Evolutionary conservation across 2,113 vertebrate species (phyloP), one percentile per base, ranked within the genome.

Genomic region (Hymenochirus boettgeri): DNA sequence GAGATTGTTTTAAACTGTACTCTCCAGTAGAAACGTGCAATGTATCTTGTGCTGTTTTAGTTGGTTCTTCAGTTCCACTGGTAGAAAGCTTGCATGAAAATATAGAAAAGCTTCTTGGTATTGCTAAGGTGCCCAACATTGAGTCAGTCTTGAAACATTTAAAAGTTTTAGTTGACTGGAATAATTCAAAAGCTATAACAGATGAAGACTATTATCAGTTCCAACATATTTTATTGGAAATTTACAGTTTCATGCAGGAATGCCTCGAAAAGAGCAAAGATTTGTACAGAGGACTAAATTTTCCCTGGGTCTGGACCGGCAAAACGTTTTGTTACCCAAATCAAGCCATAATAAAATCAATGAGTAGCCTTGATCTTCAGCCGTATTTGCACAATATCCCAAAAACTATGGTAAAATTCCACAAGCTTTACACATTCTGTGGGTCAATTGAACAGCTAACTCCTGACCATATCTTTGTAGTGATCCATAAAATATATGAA

Each of bases 291-390:
- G 89, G 89, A 61, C 75, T 99, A 62, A 87, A 87, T 57, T 99
- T 97, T 86, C 93, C 96, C 24, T 99, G 96, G 96, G 92, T 99
- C 70, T 99, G 96, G 96, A 99, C 96, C 48, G 96, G 96, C 21
- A 99, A 93, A 84, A 93, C 91, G 7, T 99, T 99, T 82, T 92
- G 94, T 75, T 88, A 87, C 24, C 93, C 95, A 19, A 60, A 82
- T 39, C 90, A 93, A 65, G 93, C 95, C 9, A 92, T 95, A 64
- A 87, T 99, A 70, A 95, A 92, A 55, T 86, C 93, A 31, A 83
- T 94, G 64, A 83, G 89, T 73, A 91, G 97, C 73, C 84, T 99
- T 56, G 94, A 99, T 78, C 87, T 99, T 39, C 94, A 99, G 25
- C 96, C 96, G 61, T 99, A 97, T 61, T 81, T 98, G 57, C 90